phyloP scores from a whole-genome alignment of 2,797 vertebrate genomes.

The Heterohyrax brucei region DNA sequence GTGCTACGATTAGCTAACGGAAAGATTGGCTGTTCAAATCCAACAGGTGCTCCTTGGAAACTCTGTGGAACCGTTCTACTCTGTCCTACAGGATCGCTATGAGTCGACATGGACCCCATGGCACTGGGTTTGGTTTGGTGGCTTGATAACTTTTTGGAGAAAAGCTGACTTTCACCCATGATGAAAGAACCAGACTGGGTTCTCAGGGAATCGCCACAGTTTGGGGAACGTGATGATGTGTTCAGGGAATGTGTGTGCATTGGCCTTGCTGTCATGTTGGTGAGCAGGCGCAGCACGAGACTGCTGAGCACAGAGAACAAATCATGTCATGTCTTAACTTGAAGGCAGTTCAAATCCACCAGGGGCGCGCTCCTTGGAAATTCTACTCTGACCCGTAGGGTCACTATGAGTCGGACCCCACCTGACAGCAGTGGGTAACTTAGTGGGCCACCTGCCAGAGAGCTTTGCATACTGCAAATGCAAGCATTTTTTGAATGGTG shows the following conservation, averaged over 20 bases:
- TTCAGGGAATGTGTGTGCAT: neutral
- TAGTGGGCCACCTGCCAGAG: neutral
- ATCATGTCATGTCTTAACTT: neutral
- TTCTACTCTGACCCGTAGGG: no score
- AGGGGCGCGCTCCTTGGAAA: no score
- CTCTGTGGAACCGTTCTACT: no score
- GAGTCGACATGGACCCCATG: no score
- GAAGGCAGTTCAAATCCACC: no score
- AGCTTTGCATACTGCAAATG: conserved; percentile 50
- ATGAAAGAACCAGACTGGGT: neutral
- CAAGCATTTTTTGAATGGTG: conserved; percentile 16
- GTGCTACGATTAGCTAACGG: no score
- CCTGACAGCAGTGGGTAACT: neutral
- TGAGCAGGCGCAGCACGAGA: neutral
- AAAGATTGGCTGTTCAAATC: no score
- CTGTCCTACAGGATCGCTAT: no score
- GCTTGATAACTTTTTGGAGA: neutral
- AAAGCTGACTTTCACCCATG: neutral
- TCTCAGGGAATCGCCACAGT: neutral
- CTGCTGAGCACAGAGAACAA: neutral
- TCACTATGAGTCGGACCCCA: no score
- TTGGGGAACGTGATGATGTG: neutral
- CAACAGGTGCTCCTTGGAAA: no score
- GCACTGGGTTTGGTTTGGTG: no score
- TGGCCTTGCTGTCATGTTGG: conserved; percentile 14